Evolutionary conservation across 64 coral and sea anemone genomes (phyloP), one percentile per base, ranked within the genome.

Genomic region (Astreopora myriophthalma): DNA sequence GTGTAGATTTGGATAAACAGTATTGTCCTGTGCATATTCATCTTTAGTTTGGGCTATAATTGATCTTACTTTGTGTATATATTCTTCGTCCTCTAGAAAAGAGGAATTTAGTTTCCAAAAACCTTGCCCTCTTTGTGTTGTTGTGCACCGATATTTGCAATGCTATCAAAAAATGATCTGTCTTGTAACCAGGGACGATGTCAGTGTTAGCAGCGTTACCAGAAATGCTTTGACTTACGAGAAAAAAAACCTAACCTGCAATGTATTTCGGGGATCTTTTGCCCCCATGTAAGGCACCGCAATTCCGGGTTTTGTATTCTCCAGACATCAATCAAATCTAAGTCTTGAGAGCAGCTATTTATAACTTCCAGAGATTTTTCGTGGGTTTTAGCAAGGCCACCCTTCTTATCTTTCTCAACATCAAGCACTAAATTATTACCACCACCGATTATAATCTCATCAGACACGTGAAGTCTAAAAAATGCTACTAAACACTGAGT

Each of bases 101-200:
- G 78, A 82, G 23, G 78, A 60, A 34, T 82, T 82, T 82, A 82
- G 16, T 62, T 82, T 82, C 78, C 52, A 82, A 11, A 30, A 61
- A 9, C 51, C 78, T 28, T 0, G 46, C 9, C 27, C 49, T 34
- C 78, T 60, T 8, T 8, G 23, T 74, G 30, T 82, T 82, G 7
- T 1, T 0, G 48, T 82, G 48, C 5, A 32, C 6, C 9, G 79
- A 60, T 28, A 63, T 7, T 9, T 61, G 22, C 25, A 82, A 34
- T 31, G 79, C 31, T 27, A 82, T 61, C 22, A 61, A 0, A 3
- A 48, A 60, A 61, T 82, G 79, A 34, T 82, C 79, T 28, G 79
- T 82, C 20, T 82, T 82, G 19, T 60, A 82, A 33, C 79, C 79
- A 14, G 79, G 4, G 27, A 63, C n/a, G 17, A 82, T 82, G 33